phyloP scores from a whole-genome alignment of 2,797 vertebrate species.

The Xenentodon cancila region DNA sequence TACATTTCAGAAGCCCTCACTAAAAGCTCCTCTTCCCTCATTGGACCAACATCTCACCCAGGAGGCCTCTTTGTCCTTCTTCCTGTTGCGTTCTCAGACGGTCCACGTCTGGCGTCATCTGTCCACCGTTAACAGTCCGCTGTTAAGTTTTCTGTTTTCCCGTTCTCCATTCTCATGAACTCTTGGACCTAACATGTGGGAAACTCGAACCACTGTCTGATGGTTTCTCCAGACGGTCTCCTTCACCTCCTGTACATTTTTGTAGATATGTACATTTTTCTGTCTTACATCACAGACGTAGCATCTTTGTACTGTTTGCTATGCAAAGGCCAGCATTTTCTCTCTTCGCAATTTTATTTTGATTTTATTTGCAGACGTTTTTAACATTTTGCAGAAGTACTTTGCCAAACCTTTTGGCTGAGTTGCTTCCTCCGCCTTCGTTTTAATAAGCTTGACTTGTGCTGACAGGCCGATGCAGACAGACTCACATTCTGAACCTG shows the following conservation, averaged over 20 bases:
- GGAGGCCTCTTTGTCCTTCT: neutral
- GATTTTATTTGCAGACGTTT: conserved; percentile 40
- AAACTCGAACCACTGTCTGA: conserved; percentile 5
- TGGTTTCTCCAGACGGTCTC: conserved; percentile 5
- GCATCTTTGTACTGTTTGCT: conserved; percentile 69
- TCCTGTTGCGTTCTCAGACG: neutral
- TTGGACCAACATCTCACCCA: conserved; percentile 9
- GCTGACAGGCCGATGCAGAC: conserved; percentile 3
- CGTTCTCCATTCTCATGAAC: too few species aligned
- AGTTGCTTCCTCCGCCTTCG: conserved; percentile 3
- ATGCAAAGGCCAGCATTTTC: conserved; percentile 51
- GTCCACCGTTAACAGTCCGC: neutral
- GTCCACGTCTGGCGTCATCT: neutral
- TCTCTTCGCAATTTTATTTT: conserved; percentile 37
- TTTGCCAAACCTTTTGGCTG: conserved; percentile 32
- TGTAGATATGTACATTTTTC: conserved; percentile 83
- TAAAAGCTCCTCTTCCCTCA: neutral
- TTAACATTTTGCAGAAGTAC: conserved; percentile 5
- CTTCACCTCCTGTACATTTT: conserved; percentile 74
- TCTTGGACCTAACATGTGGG: conserved; percentile 14
- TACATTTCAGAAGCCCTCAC: conserved; percentile 11
- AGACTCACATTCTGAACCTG: neutral
- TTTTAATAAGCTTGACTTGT: conserved; percentile 3
- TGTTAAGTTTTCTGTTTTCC: neutral
- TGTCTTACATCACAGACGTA: conserved; percentile 57